Evolutionary conservation across 2,113 vertebrate genomes (phyloP).

Genomic region (Tenrec ecaudatus): DNA sequence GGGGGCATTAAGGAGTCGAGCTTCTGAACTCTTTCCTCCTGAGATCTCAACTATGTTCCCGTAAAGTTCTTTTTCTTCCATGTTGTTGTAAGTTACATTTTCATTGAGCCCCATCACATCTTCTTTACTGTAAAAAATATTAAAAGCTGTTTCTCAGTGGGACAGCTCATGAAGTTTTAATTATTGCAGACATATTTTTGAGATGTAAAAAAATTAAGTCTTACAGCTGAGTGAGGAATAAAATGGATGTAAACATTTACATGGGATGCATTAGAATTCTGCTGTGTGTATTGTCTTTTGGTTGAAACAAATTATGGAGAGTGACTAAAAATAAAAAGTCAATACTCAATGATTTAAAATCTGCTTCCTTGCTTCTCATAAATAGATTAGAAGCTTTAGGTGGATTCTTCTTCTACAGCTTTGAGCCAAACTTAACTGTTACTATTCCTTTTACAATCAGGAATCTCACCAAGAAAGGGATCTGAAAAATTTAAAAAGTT

Average conservation of each 20-base stretch:
- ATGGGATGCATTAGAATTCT: constrained; percentile 98
- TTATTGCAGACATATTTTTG: constrained; percentile 88
- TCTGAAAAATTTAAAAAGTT: constrained; percentile 20
- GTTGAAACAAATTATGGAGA: constrained; percentile 96
- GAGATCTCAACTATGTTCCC: constrained; percentile 80
- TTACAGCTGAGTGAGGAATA: constrained; percentile 86
- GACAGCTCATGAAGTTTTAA: constrained; percentile 80
- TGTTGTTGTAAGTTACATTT: constrained; percentile 85
- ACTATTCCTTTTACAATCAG: constrained; percentile 49
- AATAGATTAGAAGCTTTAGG: constrained; percentile 62
- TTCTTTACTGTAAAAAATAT: constrained; percentile 83
- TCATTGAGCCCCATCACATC: constrained; percentile 79
- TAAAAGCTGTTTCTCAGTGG: constrained; percentile 80
- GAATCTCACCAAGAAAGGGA: constrained; percentile 63
- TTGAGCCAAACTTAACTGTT: constrained; percentile 36
- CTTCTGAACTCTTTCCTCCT: constrained; percentile 79
- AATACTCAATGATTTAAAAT: constrained; percentile 89
- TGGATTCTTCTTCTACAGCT: constrained; percentile 56
- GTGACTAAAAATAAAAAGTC: constrained; percentile 95
- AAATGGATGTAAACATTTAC: constrained; percentile 95
- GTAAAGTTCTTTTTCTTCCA: constrained; percentile 83
- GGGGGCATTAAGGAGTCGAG: constrained; percentile 80
- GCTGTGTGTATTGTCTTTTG: constrained; percentile 99
- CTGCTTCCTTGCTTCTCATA: constrained; percentile 84
- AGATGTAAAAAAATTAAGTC: constrained; percentile 88